Conservation (phyloP, 92 coral and sea anemone genomes). For the Zoanthus sansibaricus region DNA sequence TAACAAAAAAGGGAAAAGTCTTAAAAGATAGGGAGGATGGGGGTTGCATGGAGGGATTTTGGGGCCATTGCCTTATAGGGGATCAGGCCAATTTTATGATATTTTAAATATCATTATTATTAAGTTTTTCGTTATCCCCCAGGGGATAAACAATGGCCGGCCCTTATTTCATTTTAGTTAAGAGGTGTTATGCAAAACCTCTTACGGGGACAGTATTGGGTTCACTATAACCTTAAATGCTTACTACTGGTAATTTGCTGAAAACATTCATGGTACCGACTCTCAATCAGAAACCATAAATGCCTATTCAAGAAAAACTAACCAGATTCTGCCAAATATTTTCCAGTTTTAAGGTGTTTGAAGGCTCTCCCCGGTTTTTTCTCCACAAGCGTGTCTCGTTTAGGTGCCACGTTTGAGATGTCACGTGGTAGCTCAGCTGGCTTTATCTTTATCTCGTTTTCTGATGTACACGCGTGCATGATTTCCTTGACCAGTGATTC, state of each 20-base stretch:
- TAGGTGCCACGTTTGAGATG: slow-evolving; percentile 16
- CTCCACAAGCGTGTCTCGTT: slow-evolving; percentile 42
- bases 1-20: too few species aligned
- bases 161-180: too few species aligned
- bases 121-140: too few species aligned
- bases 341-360: slow-evolving; percentile 71
- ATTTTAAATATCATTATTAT: too few species aligned
- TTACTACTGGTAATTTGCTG: background rate
- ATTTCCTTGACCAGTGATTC: slow-evolving; percentile 82
- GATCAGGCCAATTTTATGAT: too few species aligned
- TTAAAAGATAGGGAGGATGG: too few species aligned
- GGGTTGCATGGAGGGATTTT: too few species aligned
- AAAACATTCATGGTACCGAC: background rate
- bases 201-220: too few species aligned
- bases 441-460: slow-evolving; percentile 60
- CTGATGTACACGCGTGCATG: slow-evolving; percentile 64
- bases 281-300: background rate
- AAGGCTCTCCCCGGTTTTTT: slow-evolving; percentile 93
- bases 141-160: background rate
- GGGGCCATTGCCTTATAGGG: too few species aligned
- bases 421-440: slow-evolving; percentile 35
- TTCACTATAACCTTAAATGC: too few species aligned
- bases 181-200: too few species aligned
- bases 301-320: background rate
- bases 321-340: slow-evolving; percentile 91